A percentile compares a stretch with the other conserved stretches of the same genome.
phyloP scores from a whole-genome alignment of 2,113 vertebrate genomes.

The Eurypyga helias region DNA sequence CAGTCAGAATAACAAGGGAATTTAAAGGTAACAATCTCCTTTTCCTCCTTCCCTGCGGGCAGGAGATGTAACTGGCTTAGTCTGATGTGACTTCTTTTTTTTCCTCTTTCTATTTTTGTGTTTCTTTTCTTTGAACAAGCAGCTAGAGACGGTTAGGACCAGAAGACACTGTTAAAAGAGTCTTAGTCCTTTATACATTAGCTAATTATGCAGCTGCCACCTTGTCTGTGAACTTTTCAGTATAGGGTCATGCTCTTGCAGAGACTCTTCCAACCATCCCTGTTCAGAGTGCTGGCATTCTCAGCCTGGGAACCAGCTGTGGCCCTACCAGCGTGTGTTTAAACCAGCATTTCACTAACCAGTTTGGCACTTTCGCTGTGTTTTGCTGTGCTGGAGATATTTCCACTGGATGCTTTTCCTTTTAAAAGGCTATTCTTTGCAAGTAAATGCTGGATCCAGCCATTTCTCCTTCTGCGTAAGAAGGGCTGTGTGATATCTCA shows the following conservation, averaged over 20 bases:
- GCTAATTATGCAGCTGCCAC: background rate
- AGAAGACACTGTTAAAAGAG: background rate
- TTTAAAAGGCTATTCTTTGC: background rate
- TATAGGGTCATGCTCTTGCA: background rate
- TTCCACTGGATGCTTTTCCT: background rate
- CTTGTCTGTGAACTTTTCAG: background rate
- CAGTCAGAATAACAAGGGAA: background rate
- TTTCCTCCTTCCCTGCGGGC: background rate
- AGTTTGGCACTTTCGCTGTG: background rate
- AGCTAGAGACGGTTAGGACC: background rate
- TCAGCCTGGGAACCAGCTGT: background rate
- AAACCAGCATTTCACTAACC: background rate
- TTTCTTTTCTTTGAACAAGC: background rate
- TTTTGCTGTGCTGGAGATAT: background rate
- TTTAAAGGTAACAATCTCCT: background rate
- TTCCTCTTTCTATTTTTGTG: background rate
- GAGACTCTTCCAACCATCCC: background rate
- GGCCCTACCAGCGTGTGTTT: rapidly evolving
- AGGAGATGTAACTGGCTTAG: background rate
- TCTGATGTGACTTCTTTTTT: background rate
- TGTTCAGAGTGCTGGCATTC: rapidly evolving
- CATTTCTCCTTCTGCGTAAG: background rate
- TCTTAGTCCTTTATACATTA: background rate
- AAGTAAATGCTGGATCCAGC: background rate
- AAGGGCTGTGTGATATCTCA: background rate